Conservation (phyloP, 1,140 invertebrate species). For the Leptopilina clavipes region DNA sequence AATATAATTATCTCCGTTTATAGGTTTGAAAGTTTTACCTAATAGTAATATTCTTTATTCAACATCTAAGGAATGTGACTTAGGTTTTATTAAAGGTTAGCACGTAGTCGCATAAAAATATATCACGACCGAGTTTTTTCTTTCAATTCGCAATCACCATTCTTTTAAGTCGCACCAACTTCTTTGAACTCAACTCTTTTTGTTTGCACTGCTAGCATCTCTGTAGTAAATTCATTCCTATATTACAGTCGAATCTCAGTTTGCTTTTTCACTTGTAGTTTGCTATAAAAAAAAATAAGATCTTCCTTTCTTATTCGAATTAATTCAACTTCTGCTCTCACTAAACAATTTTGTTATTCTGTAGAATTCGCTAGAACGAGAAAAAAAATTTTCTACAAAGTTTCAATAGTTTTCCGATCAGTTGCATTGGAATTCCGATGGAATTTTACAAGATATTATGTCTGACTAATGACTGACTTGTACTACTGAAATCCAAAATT, state of each 20-base stretch:
- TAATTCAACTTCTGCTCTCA: no score
- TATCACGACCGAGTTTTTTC: slow-evolving; percentile 12
- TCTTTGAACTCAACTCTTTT: slow-evolving; percentile 15
- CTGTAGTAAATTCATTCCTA: background rate
- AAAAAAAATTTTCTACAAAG: no score
- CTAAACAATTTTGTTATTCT: no score
- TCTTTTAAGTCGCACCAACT: slow-evolving; percentile 21
- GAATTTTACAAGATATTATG: no score
- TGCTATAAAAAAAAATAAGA: background rate
- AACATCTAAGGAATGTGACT: background rate
- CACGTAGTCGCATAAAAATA: slow-evolving; percentile 17
- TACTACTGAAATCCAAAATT: no score
- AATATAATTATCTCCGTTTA: no score
- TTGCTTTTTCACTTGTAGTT: background rate
- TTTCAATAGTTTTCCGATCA: no score
- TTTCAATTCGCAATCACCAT: slow-evolving; percentile 23
- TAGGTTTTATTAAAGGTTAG: slow-evolving; percentile 10
- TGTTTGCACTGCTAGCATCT: background rate
- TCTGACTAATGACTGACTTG: no score
- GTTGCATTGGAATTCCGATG: no score
- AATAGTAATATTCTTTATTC: background rate
- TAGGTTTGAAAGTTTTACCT: background rate
- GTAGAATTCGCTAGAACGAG: no score
- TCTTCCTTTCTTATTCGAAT: background rate
- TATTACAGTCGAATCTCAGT: slow-evolving; percentile 6